Evolutionary conservation across 2,113 vertebrate species (phyloP), one percentile per base, ranked within the genome.

Genomic region (Holacanthus passer): DNA sequence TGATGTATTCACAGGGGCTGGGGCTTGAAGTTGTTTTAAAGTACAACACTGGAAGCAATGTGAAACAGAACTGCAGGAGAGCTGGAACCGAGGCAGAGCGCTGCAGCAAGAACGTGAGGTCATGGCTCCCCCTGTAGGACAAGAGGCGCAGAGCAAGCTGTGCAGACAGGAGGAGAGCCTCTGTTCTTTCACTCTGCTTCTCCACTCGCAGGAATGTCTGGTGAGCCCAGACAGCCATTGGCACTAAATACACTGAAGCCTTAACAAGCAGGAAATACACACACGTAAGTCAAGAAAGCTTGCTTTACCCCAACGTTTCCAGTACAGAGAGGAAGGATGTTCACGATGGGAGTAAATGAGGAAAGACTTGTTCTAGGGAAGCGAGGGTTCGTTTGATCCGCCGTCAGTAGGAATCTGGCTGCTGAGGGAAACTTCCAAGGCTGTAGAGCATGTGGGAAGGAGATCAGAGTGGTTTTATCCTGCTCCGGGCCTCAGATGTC

Each of bases 81-180:
- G 52, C 70, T 64, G 64, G 39, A 69, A 5, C 22, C 58, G 9
- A 69, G 60, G 9, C 45, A 37, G 43, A 55, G 43, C 13, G 45
- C 50, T 50, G 47, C 50, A 66, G 62, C 53, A 66, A 47, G 81
- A 93, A 90, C 78, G 74, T 94, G 93, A 87, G 87, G 92, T 93
- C 90, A 92, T 94, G 89, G 94, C 94, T 93, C 95, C 94, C 94
- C 94, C 94, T 94, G 92, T 95, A 84, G 95, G 89, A 24, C 64
- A 68, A 65, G 10, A 55, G 37, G 35, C 72, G 91, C 68, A 90
- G 17, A 80, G 69, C 67, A 87, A 53, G 59, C 17, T 63, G 22
- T 29, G 35, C n/a, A 74, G 39, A n/a, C 19, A 53, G 4, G 71
- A 19, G 24, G 71, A n/a, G 24, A 75, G 56, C 59, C 45, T 66